A percentile compares a stretch with the other conserved stretches of the same genome.
phyloP scores from a whole-genome alignment of 1,140 invertebrate genomes.

The Ostrea edulis region DNA sequence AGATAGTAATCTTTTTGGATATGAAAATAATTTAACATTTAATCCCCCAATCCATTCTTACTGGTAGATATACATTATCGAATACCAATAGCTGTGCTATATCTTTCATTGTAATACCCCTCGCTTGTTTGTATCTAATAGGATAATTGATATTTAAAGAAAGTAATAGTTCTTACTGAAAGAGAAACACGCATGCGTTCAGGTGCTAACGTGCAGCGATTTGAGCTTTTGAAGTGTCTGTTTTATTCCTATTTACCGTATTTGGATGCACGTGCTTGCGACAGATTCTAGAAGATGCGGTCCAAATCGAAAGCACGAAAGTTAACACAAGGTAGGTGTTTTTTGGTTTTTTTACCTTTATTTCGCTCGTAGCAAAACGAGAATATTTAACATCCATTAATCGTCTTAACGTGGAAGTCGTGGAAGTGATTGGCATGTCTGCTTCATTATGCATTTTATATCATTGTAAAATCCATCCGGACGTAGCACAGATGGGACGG shows the following conservation, averaged over 20 bases:
- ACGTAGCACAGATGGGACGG: not conserved
- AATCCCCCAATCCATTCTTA: slow-evolving; percentile 20
- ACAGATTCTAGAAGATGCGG: slow-evolving; percentile 19
- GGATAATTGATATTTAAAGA: slow-evolving; percentile 39
- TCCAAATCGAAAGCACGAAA: slow-evolving; percentile 33
- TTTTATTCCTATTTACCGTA: slow-evolving; percentile 29
- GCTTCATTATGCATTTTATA: slow-evolving; percentile 38
- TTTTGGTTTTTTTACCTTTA: slow-evolving; percentile 35
- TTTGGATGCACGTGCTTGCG: slow-evolving; percentile 20
- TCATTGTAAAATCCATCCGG: slow-evolving; percentile 27
- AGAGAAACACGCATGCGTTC: slow-evolving; percentile 35
- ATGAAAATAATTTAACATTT: slow-evolving; percentile 38
- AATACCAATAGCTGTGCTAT: slow-evolving; percentile 19
- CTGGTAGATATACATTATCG: slow-evolving; percentile 30
- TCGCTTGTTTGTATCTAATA: slow-evolving; percentile 35
- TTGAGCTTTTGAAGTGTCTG: slow-evolving; percentile 26
- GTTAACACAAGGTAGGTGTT: slow-evolving; percentile 24
- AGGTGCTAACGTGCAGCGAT: slow-evolving; percentile 35
- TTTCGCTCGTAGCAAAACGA: slow-evolving; percentile 1
- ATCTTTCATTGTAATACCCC: slow-evolving; percentile 22
- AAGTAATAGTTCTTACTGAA: slow-evolving; percentile 38
- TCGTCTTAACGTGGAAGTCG: not conserved
- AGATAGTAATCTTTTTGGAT: slow-evolving; percentile 31
- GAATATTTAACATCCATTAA: slow-evolving; percentile 36
- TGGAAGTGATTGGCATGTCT: not conserved